Evolutionary conservation across 1,140 invertebrate genomes (phyloP), one percentile per base, ranked within the genome.

Genomic region (Vollenhovia emeryi): DNA sequence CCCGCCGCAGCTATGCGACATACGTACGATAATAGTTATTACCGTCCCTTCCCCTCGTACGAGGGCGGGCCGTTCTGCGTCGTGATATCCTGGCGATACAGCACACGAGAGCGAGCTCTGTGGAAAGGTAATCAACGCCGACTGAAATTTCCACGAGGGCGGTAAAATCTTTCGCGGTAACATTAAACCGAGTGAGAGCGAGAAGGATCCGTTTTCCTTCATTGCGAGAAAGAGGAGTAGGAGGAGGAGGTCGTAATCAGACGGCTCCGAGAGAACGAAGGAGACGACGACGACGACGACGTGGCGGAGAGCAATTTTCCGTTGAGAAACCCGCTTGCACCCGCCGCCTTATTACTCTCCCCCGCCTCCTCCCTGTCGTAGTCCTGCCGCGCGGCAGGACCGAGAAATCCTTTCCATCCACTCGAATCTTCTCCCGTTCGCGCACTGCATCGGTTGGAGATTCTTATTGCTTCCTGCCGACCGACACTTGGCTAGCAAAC

Each of bases 131-230:
- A 88, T 88, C 80, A 87, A 52, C 15, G 66, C 50, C 66, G 50
- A 82, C 50, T 82, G 50, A 87, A 66, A 87, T 87, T 71, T 79
- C 76, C 71, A 66, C 36, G 40, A 30, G 43, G n/a, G 30, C 57
- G 52, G 55, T 84, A 87, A 87, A 88, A 87, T 88, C 86, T 60
- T 45, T 75, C 48, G 60, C 33, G 76, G 75, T 66, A 75, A 79
- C 85, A 76, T 87, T 86, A 87, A 86, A 88, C 80, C 43, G 76
- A 33, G 43, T 36, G 18, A 27, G 55, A 78, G 40, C 33, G 74
- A 78, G 33, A 21, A 52, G 78, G 64, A 66, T 86, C 64, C 52
- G 75, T 71, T 84, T 84, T 45, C 78, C 80, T 62, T 75, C 71
- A 73, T 66, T 48, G 85, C 68, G 27, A 50, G 33, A 48, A 43